Conservation (phyloP, 1,140 invertebrate genomes). For the Brachionus rubens region DNA sequence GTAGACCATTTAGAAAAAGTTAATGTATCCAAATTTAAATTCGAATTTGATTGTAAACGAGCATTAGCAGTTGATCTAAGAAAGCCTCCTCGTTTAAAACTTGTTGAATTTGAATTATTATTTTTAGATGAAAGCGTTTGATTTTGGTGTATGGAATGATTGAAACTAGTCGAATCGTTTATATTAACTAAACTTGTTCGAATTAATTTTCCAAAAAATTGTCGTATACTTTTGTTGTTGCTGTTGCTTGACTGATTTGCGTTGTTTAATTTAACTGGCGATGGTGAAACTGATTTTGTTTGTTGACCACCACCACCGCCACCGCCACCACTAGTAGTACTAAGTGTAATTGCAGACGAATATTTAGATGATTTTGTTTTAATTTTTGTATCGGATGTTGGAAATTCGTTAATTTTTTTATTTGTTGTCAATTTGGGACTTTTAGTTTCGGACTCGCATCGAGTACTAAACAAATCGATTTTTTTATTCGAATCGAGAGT, state of each 20-base stretch:
- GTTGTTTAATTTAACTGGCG: background rate
- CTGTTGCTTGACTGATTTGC: background rate
- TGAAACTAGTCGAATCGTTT: conserved; percentile 2
- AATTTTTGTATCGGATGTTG: too few relatives aligned
- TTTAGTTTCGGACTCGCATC: too few relatives aligned
- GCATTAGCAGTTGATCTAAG: conserved; percentile 36
- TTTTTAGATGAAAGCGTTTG: too few relatives aligned
- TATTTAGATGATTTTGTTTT: conserved; percentile 1
- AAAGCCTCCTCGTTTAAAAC: conserved; percentile 42
- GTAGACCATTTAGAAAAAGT: conserved; percentile 71
- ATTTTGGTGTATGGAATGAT: background rate
- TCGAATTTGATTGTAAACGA: background rate
- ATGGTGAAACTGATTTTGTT: background rate
- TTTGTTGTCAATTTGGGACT: too few relatives aligned
- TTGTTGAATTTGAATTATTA: background rate
- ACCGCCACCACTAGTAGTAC: too few relatives aligned
- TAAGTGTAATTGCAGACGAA: background rate
- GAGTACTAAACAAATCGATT: too few relatives aligned
- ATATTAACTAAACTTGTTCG: conserved; percentile 42
- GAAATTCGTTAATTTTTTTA: too few relatives aligned
- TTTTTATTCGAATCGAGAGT: too few relatives aligned
- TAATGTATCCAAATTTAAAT: conserved; percentile 46
- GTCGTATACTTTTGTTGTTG: conserved; percentile 11
- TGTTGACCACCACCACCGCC: too few relatives aligned
- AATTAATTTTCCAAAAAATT: conserved; percentile 44